phyloP scores from a whole-genome alignment of 2,797 vertebrate species.

The Iguana delicatissima region DNA sequence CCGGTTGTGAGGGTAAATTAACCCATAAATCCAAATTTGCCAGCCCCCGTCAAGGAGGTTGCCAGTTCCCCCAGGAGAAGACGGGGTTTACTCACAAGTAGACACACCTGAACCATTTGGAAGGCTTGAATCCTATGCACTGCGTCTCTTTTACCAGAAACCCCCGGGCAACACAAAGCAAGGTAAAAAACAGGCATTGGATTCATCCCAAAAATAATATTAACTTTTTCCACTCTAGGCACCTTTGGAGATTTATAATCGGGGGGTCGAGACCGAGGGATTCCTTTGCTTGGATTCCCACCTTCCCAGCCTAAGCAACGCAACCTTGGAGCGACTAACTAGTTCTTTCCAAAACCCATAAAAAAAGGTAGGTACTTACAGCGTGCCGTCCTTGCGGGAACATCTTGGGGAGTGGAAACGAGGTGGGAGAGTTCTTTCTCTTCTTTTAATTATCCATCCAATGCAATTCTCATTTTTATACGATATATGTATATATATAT shows the following conservation, averaged over 20 bases:
- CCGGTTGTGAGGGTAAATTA: too few species aligned
- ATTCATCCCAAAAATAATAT: too few species aligned
- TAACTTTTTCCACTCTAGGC: too few species aligned
- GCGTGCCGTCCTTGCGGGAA: constrained; percentile 93
- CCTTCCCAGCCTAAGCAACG: not conserved
- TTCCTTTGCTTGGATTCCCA: too few species aligned
- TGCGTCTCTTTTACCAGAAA: too few species aligned
- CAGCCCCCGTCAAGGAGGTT: too few species aligned
- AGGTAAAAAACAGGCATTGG: not conserved
- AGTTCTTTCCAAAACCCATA: not conserved
- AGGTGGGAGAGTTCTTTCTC: too few species aligned
- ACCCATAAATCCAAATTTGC: too few species aligned
- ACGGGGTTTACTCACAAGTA: not conserved
- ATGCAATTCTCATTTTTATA: not conserved
- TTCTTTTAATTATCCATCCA: not conserved
- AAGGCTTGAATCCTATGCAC: not conserved
- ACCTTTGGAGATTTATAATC: too few species aligned
- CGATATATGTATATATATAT: not conserved
- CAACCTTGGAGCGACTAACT: not conserved
- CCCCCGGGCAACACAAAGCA: not conserved
- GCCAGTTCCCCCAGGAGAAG: too few species aligned
- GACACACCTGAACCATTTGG: not conserved
- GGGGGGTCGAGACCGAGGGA: not conserved
- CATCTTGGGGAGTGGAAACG: constrained; percentile 81
- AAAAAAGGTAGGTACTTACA: constrained; percentile 78